Percentiles rank a stretch among this genome's conserved stretches.
Conservation (phyloP, 2,113 vertebrate species). For the Peromyscus californicus region DNA sequence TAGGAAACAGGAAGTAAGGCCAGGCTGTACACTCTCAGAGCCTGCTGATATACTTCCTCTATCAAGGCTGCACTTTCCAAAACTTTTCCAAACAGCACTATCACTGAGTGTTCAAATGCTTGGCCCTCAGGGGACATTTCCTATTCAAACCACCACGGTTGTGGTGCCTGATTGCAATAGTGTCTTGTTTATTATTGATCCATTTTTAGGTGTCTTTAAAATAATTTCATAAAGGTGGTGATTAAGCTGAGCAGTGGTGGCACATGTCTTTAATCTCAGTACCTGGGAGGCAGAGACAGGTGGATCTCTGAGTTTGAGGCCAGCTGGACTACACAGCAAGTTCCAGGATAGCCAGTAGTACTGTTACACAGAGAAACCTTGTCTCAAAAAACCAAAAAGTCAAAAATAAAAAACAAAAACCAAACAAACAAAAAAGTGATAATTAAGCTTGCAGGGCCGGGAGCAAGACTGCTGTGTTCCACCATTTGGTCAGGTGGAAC, state of each 20-base stretch:
- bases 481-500: background rate
- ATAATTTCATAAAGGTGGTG: background rate
- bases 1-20: background rate
- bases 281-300: background rate
- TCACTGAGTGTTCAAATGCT: background rate
- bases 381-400: background rate
- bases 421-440: background rate
- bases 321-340: background rate
- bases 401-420: background rate
- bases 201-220: constrained; percentile 40
- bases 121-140: background rate
- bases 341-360: background rate
- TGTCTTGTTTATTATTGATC: background rate
- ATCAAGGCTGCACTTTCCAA: background rate
- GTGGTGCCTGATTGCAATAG: background rate
- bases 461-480: background rate
- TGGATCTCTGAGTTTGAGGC: background rate
- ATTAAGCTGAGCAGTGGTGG: background rate
- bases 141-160: background rate
- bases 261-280: background rate
- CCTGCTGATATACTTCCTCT: background rate
- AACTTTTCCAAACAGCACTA: background rate
- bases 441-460: background rate
- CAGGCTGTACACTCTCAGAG: background rate
- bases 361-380: background rate